phyloP scores from a whole-genome alignment of 2,797 vertebrate species.

The Sternotherus odoratus region DNA sequence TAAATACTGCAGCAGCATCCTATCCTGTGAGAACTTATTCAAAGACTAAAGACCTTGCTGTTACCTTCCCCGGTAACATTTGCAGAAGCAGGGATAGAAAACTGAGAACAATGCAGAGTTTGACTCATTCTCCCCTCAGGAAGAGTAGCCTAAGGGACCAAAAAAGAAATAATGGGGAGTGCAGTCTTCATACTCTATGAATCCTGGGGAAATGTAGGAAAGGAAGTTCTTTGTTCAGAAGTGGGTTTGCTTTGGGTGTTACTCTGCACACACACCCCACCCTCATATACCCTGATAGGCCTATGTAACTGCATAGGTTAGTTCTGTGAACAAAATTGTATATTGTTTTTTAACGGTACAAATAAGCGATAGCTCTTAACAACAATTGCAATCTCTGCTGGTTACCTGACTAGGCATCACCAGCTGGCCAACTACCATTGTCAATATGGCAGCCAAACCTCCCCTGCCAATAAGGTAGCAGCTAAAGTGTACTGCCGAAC shows the following conservation, averaged over 20 bases:
- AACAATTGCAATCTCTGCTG: neutral
- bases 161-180: neutral
- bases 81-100: neutral
- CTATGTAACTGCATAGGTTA: neutral
- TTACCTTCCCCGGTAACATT: neutral
- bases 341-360: neutral
- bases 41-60: neutral
- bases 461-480: neutral
- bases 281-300: neutral
- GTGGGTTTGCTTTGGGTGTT: fast-evolving
- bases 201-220: neutral
- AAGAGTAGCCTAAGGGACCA: fast-evolving
- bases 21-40: neutral
- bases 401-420: neutral
- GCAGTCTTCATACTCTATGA: neutral
- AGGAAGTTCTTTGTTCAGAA: neutral
- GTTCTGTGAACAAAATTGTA: neutral
- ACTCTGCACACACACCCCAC: neutral
- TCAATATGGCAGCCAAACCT: neutral
- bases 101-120: neutral
- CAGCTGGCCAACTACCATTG: no score
- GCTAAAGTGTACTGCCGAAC: neutral
- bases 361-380: neutral
- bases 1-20: neutral
- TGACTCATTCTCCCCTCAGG: neutral